Conservation (phyloP, 2,113 vertebrate genomes). For the Balaeniceps rex region DNA sequence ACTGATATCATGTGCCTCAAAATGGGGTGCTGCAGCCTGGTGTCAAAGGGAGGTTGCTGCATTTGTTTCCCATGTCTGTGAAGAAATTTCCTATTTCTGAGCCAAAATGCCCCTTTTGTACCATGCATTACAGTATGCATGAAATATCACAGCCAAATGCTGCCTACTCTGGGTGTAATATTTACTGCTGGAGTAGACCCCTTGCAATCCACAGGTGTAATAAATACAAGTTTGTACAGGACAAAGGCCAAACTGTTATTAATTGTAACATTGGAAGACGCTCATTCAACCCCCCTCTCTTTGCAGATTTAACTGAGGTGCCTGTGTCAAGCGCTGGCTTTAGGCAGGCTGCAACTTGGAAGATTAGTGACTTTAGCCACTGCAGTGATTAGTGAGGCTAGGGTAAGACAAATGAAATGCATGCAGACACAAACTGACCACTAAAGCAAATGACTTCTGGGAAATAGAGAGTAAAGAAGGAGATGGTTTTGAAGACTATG, state of each 20-base stretch:
- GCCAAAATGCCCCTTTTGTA: neutral
- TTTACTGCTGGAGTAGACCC: neutral
- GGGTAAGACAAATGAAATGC: neutral
- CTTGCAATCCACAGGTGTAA: neutral
- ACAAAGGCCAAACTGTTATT: neutral
- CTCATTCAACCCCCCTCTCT: neutral
- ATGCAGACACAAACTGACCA: neutral
- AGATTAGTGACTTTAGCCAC: neutral
- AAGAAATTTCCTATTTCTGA: neutral
- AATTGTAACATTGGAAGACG: neutral
- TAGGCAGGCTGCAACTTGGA: fast-evolving
- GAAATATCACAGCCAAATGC: neutral
- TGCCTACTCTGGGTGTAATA: neutral
- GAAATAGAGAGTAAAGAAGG: neutral
- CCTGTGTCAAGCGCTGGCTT: neutral
- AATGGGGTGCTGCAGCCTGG: neutral
- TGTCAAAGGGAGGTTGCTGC: neutral
- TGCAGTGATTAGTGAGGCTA: neutral
- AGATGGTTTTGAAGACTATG: neutral
- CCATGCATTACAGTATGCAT: neutral
- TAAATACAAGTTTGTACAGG: neutral
- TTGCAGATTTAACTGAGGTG: neutral
- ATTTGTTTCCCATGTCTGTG: neutral
- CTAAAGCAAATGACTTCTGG: neutral
- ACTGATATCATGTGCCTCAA: fast-evolving